Evolutionary conservation across 2,888 invertebrate genomes (phyloP), one percentile per base, ranked within the genome.

Genomic region (Eurytoma californica): DNA sequence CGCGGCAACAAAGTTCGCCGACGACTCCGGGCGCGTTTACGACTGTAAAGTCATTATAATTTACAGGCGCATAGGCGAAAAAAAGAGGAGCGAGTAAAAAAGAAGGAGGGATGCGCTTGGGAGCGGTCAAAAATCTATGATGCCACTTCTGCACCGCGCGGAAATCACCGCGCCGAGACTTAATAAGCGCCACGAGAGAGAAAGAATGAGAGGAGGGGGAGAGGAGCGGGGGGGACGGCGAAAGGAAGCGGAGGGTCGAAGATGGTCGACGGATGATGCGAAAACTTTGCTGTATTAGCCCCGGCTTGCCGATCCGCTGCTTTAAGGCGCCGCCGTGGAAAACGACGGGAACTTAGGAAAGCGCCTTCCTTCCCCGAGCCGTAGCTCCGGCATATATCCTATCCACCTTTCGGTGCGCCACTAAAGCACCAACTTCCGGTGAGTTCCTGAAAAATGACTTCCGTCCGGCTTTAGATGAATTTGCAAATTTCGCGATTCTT

Each of bases 241-340:
- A 16, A 53, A 77, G 49, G 74, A 72, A 61, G 57, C 47, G 7
- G 49, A 20, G 18, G n/a, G 53, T 18, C 83, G 87, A 87, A 88
- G 87, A 88, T 89, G 86, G 86, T 86, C 85, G 85, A 85, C 84
- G 86, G 88, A 89, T 88, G 89, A 90, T 89, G 89, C 88, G 88
- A 89, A 90, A 90, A 90, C 88, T 90, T 90, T 87, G 87, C 87
- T 88, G 87, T 89, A 88, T 90, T 88, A 89, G 88, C 86, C 73
- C 53, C 85, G 87, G 87, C 88, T 87, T 85, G 87, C 86, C 87
- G 88, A 89, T 89, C 86, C 87, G 84, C 82, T 85, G 86, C 86
- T 87, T 88, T 85, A 86, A 87, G 84, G 84, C 82, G 83, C 80
- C 75, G 80, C 77, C 82, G 67, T 66, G 83, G 82, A 83, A 84